A percentile compares a stretch with the other conserved stretches of the same genome.
These are phyloP conservation scores for Leptinotarsa defecta DNA, from an alignment of 1,140 invertebrate genomes.

Conservation along the genomic window DNA sequence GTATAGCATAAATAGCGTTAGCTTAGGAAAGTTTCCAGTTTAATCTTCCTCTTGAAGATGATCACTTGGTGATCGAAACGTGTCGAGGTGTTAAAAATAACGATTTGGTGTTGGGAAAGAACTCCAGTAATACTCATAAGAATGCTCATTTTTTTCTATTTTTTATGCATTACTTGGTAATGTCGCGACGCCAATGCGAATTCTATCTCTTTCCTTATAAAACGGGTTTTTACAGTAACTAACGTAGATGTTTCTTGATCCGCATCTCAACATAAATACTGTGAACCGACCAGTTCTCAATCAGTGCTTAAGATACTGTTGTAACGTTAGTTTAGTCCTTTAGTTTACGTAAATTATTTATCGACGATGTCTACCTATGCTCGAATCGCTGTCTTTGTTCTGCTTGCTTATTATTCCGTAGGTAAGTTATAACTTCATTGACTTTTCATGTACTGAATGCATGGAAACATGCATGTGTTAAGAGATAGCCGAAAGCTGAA, in stretches of 20 bases:
- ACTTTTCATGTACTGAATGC: too few species aligned
- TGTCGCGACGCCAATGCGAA: conserved; percentile 1
- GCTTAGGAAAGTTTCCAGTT: too few species aligned
- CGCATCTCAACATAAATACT: conserved; percentile 21
- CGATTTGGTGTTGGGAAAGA: too few species aligned
- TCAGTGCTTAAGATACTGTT: conserved; percentile 1
- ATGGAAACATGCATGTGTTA: too few species aligned
- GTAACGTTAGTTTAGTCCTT: conserved; percentile 17
- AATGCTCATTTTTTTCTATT: too few species aligned
- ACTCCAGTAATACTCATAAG: too few species aligned
- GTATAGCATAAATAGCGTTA: too few species aligned
- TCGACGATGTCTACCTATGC: not conserved
- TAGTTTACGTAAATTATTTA: not conserved
- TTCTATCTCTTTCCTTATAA: not conserved
- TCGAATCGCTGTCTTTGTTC: not conserved
- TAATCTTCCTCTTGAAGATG: too few species aligned
- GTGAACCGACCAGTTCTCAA: not conserved
- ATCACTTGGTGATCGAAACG: too few species aligned
- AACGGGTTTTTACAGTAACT: conserved; percentile 17
- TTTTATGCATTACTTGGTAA: too few species aligned
- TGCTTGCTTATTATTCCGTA: not conserved
- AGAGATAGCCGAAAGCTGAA: too few species aligned
- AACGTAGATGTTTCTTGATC: conserved; percentile 1
- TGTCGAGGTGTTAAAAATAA: too few species aligned
- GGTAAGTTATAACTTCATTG: not conserved